Percentiles rank a stretch among this genome's conserved stretches.
Conservation (phyloP, 1,140 invertebrate genomes). For the Temnothorax curvispinosus region DNA sequence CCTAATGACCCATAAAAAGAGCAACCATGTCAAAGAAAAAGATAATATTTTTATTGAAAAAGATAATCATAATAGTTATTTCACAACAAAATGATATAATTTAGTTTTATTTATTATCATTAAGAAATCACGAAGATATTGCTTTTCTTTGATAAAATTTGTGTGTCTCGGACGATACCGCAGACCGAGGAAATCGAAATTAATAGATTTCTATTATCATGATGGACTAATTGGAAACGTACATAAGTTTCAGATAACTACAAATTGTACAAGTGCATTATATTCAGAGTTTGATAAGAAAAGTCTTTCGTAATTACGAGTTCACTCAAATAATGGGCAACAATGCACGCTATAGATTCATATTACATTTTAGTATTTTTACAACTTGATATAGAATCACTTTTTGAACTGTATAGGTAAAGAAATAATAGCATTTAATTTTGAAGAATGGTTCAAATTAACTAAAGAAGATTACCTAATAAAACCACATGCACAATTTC, state of each 20-base stretch:
- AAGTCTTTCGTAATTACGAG: background rate
- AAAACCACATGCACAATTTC: background rate
- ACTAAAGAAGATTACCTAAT: background rate
- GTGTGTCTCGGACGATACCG: background rate
- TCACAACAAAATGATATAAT: background rate
- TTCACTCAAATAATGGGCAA: background rate
- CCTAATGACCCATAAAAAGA: background rate
- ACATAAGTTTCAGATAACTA: background rate
- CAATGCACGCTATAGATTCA: background rate
- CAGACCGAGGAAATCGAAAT: background rate
- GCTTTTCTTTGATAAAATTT: background rate
- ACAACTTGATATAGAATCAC: background rate
- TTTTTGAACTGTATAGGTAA: background rate
- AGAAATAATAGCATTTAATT: background rate
- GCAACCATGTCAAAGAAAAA: background rate
- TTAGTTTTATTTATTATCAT: background rate
- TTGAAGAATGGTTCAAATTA: background rate
- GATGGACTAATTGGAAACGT: background rate
- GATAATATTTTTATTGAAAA: background rate
- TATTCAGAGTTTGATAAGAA: background rate
- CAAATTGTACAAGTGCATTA: background rate
- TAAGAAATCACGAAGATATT: background rate
- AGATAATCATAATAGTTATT: background rate
- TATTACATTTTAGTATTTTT: background rate
- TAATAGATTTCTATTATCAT: conserved; percentile 25